These are phyloP conservation scores for Dasyurus viverrinus DNA, from an alignment of 2,113 vertebrate genomes.

Conservation along the genomic window DNA sequence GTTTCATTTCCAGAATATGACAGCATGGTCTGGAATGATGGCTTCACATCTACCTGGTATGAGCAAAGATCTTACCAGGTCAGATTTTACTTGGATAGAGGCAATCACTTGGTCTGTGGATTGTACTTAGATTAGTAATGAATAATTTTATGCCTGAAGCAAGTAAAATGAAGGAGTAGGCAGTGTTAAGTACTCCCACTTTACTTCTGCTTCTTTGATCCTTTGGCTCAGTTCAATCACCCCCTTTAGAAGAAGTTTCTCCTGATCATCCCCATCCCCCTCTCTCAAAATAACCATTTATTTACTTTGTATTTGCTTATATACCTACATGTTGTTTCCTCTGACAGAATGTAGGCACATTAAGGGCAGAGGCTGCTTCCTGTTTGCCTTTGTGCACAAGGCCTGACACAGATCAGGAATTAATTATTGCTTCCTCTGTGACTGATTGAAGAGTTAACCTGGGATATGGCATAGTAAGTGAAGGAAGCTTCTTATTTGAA, in stretches of 20 bases:
- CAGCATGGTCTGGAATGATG: neutral
- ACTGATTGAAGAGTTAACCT: neutral
- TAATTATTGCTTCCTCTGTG: neutral
- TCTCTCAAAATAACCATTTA: neutral
- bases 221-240: neutral
- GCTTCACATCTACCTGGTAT: neutral
- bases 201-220: neutral
- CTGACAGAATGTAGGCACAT: neutral
- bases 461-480: neutral
- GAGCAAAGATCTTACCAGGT: neutral
- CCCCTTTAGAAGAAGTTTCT: neutral
- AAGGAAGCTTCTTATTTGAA: neutral
- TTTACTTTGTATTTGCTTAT: neutral
- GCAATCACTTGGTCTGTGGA: neutral
- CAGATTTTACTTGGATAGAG: neutral
- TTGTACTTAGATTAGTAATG: neutral
- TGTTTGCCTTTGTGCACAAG: neutral
- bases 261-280: neutral
- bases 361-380: neutral
- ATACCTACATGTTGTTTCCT: neutral
- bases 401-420: neutral
- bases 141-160: neutral
- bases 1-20: neutral
- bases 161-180: neutral
- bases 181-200: neutral